Base-by-base conservation (phyloP, 2,888 invertebrate species). In the Chloroclystis v-ata region DNA sequence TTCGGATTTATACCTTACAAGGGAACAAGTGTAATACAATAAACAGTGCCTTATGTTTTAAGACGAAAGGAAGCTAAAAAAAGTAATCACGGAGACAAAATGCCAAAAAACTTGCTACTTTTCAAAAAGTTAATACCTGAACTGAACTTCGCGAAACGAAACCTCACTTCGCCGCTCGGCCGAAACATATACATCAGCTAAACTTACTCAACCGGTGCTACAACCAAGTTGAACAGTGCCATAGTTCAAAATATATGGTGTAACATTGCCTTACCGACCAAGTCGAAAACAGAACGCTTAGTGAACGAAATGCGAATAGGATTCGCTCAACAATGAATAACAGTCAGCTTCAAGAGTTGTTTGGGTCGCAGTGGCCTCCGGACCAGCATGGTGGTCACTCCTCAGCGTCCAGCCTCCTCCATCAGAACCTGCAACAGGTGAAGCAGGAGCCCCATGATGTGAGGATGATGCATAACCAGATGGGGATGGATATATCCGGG, bases 301-400 rank as follows among this genome's bases (percentile, higher is more conserved):
- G 55, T 78, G 14, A 79, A 74, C 63, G 72, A 68, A 67, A 85
- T 86, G 86, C 83, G 82, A 83, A 84, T 86, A 55, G 69, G 71
- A 84, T 82, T 82, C 78, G 78, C 70, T 54, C 60, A 47, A 56
- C 55, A 60, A 89, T 87, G 86, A 87, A 85, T 48, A 82, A 78
- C 59, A 84, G 72, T 37, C 88, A 88, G 64, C 88, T 87, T 43
- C 88, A 85, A 61, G 88, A 89, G 64, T 57, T 89, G 56, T 86
- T 88, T 56, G 87, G 88, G 46, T 83, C 87, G 4, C 88, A 87
- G 59, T 89, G 89, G 89, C 86, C 89, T n/a, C 82, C 89, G 1
- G 86, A 87, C 46, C 83, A 84, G 52, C 84, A 84, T 33, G 86
- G 86, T 13, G 86, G 86, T 0, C 87, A 87, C 49, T 84, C 85